These are phyloP conservation scores for Phaonia tiefii DNA, from an alignment of 2,888 invertebrate genomes.

Conservation along the genomic window DNA sequence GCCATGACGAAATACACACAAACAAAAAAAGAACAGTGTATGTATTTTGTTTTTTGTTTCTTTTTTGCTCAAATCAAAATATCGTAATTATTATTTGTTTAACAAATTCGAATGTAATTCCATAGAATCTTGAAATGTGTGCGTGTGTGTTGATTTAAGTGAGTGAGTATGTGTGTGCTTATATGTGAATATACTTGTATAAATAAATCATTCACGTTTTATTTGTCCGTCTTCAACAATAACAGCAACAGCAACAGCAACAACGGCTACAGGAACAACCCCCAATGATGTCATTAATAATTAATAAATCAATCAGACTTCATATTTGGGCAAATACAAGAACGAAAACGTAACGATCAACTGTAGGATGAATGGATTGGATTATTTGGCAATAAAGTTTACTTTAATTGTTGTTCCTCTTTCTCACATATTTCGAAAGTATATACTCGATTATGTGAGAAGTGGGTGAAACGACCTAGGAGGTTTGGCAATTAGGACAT, in stretches of 20 bases:
- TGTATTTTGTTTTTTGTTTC: slow-evolving; percentile 20
- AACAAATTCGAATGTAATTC: slow-evolving; percentile 48
- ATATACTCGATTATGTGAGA: slow-evolving; percentile 3
- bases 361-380: slow-evolving; percentile 16
- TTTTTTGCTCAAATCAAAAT: slow-evolving; percentile 53
- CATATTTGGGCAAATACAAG: slow-evolving; percentile 35
- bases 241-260: slow-evolving; percentile 16
- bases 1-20: neutral
- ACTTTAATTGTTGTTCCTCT: slow-evolving; percentile 5
- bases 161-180: slow-evolving; percentile 7
- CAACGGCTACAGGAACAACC: slow-evolving; percentile 6
- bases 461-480: too few species aligned
- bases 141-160: slow-evolving; percentile 6
- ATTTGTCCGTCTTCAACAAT: slow-evolving; percentile 38
- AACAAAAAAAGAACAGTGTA: slow-evolving; percentile 45
- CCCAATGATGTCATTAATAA: slow-evolving; percentile 61
- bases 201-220: slow-evolving; percentile 37
- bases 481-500: too few species aligned
- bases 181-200: slow-evolving; percentile 25
- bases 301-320: slow-evolving; percentile 59
- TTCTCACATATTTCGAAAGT: neutral
- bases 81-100: slow-evolving; percentile 54
- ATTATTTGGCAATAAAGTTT: slow-evolving; percentile 16
- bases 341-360: slow-evolving; percentile 6
- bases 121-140: neutral